Conservation (phyloP, 53 echinoderm and acorn worm species). For the Astropecten irregularis region DNA sequence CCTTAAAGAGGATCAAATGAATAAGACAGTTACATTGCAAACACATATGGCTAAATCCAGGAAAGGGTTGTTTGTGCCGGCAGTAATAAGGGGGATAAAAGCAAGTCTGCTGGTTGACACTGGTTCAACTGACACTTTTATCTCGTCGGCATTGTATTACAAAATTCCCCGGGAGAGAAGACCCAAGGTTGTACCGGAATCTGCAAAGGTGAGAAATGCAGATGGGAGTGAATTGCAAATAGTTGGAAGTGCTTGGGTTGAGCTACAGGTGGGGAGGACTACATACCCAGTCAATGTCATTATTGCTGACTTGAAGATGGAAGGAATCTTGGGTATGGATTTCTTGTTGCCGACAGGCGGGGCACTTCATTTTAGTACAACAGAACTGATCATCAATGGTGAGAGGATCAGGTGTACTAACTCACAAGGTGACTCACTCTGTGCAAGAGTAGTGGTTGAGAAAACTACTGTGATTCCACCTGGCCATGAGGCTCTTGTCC, state of each 20-base stretch:
- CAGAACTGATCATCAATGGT: slow-evolving; percentile 7
- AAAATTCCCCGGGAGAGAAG: slow-evolving; percentile 6
- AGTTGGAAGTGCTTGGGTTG: slow-evolving; percentile 13
- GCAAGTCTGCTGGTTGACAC: slow-evolving; percentile 39
- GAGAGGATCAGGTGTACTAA: neutral
- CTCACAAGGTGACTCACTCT: neutral
- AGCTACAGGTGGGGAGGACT: slow-evolving; percentile 15
- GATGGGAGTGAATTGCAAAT: neutral
- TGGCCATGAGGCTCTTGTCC: slow-evolving; percentile 35
- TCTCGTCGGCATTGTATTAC: slow-evolving; percentile 31
- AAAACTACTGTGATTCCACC: slow-evolving; percentile 16
- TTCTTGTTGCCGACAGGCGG: too few species aligned
- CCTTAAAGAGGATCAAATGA: neutral
- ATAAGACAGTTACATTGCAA: neutral
- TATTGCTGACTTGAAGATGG: slow-evolving; percentile 1
- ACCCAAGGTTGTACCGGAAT: neutral
- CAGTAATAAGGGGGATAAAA: slow-evolving; percentile 10
- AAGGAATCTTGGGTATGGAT: slow-evolving; percentile 55
- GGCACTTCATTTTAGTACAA: neutral
- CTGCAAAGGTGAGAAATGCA: neutral
- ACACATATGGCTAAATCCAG: neutral
- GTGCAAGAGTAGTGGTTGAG: slow-evolving; percentile 14
- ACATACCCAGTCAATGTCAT: neutral
- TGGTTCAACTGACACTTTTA: slow-evolving; percentile 37
- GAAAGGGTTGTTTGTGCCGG: slow-evolving; percentile 34